Conservation (phyloP, 2,113 vertebrate genomes). For the Macroglossus sobrinus region DNA sequence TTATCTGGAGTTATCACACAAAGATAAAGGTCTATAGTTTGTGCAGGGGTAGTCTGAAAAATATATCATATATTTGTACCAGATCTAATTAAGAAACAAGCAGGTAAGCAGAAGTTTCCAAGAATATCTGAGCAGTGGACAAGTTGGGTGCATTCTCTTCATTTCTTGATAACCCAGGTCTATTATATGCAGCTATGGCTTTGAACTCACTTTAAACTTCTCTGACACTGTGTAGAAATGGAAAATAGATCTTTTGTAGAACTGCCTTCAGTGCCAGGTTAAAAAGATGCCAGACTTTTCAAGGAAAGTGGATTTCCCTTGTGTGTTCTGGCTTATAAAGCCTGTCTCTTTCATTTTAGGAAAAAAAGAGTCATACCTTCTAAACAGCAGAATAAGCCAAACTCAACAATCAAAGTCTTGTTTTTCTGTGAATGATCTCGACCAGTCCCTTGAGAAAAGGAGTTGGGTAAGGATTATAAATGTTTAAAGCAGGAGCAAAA, state of each 20-base stretch:
- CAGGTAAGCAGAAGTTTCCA: not conserved
- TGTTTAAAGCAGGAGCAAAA: constrained; percentile 38
- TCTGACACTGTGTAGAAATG: constrained; percentile 70
- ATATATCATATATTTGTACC: not conserved
- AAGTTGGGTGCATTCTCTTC: not conserved
- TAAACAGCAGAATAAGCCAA: constrained; percentile 76
- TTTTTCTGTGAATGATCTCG: constrained; percentile 66
- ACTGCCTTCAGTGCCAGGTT: constrained; percentile 67
- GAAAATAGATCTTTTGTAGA: constrained; percentile 78
- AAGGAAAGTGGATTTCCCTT: constrained; percentile 84
- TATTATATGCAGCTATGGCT: not conserved
- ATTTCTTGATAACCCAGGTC: not conserved
- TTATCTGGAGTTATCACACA: not conserved
- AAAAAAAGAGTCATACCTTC: constrained; percentile 79
- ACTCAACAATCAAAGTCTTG: constrained; percentile 70
- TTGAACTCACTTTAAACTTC: constrained; percentile 32
- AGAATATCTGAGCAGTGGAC: not conserved
- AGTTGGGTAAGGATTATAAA: constrained; percentile 44
- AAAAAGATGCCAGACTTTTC: constrained; percentile 79
- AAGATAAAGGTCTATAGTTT: not conserved
- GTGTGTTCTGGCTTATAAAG: constrained; percentile 81
- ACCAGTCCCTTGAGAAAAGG: constrained; percentile 51
- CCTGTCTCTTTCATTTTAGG: constrained; percentile 77
- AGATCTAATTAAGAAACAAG: not conserved
- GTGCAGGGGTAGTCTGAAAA: not conserved